A percentile compares a stretch with the other conserved stretches of the same genome.
Conservation (phyloP, 35 echinoderm and acorn worm species). For the Stichopus chloronotus region DNA sequence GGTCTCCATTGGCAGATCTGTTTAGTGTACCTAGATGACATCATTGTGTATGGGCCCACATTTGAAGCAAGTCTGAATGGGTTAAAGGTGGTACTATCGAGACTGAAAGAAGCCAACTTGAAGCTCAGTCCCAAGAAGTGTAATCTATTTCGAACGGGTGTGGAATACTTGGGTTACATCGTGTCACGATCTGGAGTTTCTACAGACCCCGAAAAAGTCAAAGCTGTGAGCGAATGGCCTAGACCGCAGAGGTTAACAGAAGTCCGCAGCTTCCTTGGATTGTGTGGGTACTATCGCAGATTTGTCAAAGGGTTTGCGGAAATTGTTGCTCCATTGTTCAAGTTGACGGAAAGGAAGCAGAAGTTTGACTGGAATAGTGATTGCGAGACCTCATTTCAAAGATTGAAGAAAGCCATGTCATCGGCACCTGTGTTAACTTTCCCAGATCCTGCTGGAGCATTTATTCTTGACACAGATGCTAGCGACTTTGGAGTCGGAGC, state of each 20-base stretch:
- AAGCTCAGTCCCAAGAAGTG: slow-evolving; percentile 59
- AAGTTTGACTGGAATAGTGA: slow-evolving; percentile 32
- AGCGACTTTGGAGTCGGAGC: slow-evolving; percentile 63
- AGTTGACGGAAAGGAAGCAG: slow-evolving; percentile 20
- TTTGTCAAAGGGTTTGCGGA: slow-evolving; percentile 29
- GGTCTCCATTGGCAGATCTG: slow-evolving; percentile 52
- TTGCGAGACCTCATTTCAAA: slow-evolving; percentile 7
- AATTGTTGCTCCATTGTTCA: slow-evolving; percentile 40
- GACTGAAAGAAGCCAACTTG: slow-evolving; percentile 13
- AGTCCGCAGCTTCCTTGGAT: slow-evolving; percentile 37
- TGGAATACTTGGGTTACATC: slow-evolving; percentile 38
- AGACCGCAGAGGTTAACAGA: slow-evolving; percentile 8
- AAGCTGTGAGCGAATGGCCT: slow-evolving; percentile 41
- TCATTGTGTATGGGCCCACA: slow-evolving; percentile 40
- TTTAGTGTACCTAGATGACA: slow-evolving; percentile 43
- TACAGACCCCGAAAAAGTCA: slow-evolving; percentile 27
- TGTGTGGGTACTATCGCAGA: slow-evolving; percentile 47
- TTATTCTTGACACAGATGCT: slow-evolving; percentile 77
- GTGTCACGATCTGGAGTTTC: slow-evolving; percentile 39
- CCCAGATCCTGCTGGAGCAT: slow-evolving; percentile 12
- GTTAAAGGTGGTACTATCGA: slow-evolving; percentile 10
- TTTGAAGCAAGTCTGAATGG: slow-evolving; percentile 11
- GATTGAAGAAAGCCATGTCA: slow-evolving; percentile 30
- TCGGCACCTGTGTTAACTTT: slow-evolving; percentile 60
- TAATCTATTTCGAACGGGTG: slow-evolving; percentile 10